These are phyloP conservation scores for Meriones unguiculatus DNA, from an alignment of 2,113 vertebrate species.

Conservation along the genomic window DNA sequence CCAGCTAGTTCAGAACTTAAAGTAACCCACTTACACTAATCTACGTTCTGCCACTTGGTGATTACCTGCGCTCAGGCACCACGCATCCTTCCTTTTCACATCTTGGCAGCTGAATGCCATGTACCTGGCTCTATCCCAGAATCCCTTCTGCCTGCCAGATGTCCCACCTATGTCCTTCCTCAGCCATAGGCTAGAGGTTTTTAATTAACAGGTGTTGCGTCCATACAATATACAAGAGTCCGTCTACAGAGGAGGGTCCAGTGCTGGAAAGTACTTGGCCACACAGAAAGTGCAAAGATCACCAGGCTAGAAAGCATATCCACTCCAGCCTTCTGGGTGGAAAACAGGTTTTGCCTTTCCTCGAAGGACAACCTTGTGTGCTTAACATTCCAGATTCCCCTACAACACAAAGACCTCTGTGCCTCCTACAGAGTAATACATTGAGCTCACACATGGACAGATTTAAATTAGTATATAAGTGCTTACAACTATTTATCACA, in stretches of 20 bases:
- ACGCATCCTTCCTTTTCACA: too few relatives aligned
- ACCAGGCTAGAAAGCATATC: not conserved
- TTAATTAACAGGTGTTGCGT: too few relatives aligned
- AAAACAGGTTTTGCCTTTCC: not conserved
- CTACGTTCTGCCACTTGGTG: too few relatives aligned
- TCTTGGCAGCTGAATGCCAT: too few relatives aligned
- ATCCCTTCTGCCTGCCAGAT: too few relatives aligned
- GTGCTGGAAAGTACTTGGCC: not conserved
- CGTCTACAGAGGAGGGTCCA: not conserved
- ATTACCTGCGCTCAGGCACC: too few relatives aligned
- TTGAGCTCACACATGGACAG: not conserved
- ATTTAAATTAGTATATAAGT: not conserved
- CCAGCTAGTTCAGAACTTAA: too few relatives aligned
- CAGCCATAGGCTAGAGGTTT: too few relatives aligned
- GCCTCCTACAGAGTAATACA: not conserved
- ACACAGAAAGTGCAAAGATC: not conserved
- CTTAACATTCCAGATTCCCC: not conserved
- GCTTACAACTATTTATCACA: not conserved
- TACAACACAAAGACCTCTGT: not conserved
- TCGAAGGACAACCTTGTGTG: not conserved
- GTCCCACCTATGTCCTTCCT: too few relatives aligned
- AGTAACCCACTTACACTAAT: too few relatives aligned
- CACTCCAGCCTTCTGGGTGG: not conserved
- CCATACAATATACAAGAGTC: too few relatives aligned
- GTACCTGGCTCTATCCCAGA: too few relatives aligned